Percentiles rank a stretch among this genome's conserved stretches.
These are phyloP conservation scores for Euphydryas editha DNA, from an alignment of 2,888 invertebrate species.

Conservation along the genomic window DNA sequence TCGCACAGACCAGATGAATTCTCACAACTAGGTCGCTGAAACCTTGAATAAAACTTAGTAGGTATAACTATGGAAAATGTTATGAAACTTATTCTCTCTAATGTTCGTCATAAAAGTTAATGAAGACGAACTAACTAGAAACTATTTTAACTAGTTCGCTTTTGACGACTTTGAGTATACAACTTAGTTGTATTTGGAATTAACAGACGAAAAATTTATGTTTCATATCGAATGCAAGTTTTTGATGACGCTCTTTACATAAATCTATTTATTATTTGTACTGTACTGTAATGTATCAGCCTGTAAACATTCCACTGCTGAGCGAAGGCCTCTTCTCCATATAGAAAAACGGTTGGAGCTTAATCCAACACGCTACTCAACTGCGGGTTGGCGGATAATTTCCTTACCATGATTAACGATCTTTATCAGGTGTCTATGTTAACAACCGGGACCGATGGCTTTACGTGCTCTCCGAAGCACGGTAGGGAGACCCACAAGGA, in stretches of 20 bases:
- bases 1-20: conserved; percentile 18
- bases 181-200: background rate
- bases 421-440: too few relatives aligned
- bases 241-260: too few relatives aligned
- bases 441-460: too few relatives aligned
- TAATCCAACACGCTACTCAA: too few relatives aligned
- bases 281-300: too few relatives aligned
- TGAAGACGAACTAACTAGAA: background rate
- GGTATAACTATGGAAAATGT: conserved; percentile 4
- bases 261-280: too few relatives aligned
- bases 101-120: conserved; percentile 3
- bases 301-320: background rate
- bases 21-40: conserved; percentile 15
- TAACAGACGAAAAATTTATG: background rate
- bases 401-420: too few relatives aligned
- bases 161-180: background rate
- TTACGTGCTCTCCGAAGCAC: too few relatives aligned
- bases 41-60: conserved; percentile 1
- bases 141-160: background rate
- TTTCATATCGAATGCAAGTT: background rate
- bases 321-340: too few relatives aligned
- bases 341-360: too few relatives aligned
- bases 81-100: conserved; percentile 9
- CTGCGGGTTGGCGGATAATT: too few relatives aligned
- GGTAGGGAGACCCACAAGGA: too few relatives aligned